Conservation (phyloP, 2,888 invertebrate genomes). For the Catocala nupta region DNA sequence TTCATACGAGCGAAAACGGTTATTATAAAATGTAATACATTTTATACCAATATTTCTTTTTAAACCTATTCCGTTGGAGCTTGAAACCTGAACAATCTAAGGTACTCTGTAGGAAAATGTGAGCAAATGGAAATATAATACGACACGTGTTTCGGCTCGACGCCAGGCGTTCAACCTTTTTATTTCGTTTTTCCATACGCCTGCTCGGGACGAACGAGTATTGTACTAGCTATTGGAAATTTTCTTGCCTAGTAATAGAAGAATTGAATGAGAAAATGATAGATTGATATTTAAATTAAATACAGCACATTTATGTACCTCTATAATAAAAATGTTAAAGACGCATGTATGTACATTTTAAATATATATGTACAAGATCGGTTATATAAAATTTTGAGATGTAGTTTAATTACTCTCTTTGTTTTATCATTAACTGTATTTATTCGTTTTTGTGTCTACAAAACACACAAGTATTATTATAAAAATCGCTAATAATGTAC, state of each 20-base stretch:
- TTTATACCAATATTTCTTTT: neutral
- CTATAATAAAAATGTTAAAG: no score
- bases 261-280: neutral
- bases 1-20: neutral
- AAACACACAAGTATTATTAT: no score
- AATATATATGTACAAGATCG: no score
- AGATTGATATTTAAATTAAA: neutral
- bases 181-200: neutral
- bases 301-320: no score
- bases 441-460: no score
- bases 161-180: neutral
- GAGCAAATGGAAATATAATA: slow-evolving; percentile 2
- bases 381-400: no score
- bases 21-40: no score
- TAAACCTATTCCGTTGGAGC: neutral
- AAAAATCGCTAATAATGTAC: no score
- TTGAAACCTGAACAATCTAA: neutral
- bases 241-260: neutral
- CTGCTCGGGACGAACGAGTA: neutral
- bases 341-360: no score
- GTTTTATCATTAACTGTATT: no score
- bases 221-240: neutral
- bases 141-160: slow-evolving; percentile 6
- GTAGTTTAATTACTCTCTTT: no score
- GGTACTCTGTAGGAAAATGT: neutral